Evolutionary conservation across 2,113 vertebrate species (phyloP), one percentile per base, ranked within the genome.

Genomic region (Tinamus guttatus): DNA sequence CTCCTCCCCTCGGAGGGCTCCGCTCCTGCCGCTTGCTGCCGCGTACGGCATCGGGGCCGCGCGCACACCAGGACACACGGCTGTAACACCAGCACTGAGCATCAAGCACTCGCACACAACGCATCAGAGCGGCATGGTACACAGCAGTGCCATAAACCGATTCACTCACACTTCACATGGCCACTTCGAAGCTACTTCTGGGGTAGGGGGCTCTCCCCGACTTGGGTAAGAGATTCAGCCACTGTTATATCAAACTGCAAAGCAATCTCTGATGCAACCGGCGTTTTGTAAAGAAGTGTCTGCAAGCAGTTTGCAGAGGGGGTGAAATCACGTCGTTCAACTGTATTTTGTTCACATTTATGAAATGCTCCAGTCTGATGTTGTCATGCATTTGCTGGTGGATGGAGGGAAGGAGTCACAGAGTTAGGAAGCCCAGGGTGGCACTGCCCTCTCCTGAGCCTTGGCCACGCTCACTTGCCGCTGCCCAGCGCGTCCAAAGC

Each of bases 401-500:
- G 91, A 69, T 34, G 84, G 80, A 11, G 76, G 73, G 30, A 59
- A 74, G 75, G 47, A 64, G 41, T 51, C 74, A 3, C 5, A 11
- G 62, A 24, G 58, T 43, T 40, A 41, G 11, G 40, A 85, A 51
- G 14, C 40, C 91, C 82, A 52, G 86, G 88, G 87, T 86, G 17
- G 84, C 93, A 97, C 36, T 95, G 96, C 94, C 94, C 95, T 80
- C 96, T 95, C 65, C 95, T 5, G 96, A 90, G 75, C 59, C 17
- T 14, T 14, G 21, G 1, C 45, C 63, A 21, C 41, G 3, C 9
- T 28, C 45, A 36, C 21, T 25, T 8, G 32, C 70, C n/a, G 21
- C 13, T 3, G 3, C 27, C 0, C 34, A 41, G 49, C 0, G 17
- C 47, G 20, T 4, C 63, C 6, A 1, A 11, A 7, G 32, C 65